phyloP scores from a whole-genome alignment of 1,140 invertebrate genomes.

The Stegodyphus dumicola region DNA sequence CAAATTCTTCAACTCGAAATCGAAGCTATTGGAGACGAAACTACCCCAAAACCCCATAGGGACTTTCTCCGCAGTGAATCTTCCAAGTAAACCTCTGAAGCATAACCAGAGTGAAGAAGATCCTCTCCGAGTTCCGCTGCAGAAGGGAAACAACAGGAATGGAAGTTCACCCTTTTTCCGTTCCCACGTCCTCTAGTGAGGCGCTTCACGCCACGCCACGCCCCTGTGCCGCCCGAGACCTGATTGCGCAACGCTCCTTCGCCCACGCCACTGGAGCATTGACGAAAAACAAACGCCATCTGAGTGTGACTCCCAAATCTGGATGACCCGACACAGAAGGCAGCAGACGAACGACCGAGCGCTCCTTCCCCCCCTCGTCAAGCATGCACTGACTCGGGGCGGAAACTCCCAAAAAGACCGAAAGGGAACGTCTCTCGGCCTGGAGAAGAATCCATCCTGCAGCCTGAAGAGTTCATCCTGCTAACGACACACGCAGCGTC shows the following conservation, averaged over 20 bases:
- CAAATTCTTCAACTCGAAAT: not conserved
- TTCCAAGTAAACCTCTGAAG: constrained; percentile 9
- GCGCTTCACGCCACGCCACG: constrained; percentile 38
- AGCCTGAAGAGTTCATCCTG: no score
- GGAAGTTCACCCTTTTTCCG: constrained; percentile 6
- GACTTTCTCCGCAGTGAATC: not conserved
- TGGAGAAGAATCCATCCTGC: no score
- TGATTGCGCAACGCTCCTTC: constrained; percentile 14
- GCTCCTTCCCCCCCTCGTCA: no score
- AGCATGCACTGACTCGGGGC: no score
- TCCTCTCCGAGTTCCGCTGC: not conserved
- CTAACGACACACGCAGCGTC: no score
- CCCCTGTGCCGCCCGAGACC: constrained; percentile 27
- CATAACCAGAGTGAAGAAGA: not conserved
- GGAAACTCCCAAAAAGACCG: no score
- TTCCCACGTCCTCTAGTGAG: constrained; percentile 57
- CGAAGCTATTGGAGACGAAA: not conserved
- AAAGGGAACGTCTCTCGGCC: no score
- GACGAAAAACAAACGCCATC: constrained; percentile 45
- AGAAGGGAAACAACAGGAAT: no score
- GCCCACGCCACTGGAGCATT: constrained; percentile 48
- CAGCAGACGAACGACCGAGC: not conserved
- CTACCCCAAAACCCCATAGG: not conserved
- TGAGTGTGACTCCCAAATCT: constrained; percentile 43
- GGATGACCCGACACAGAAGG: constrained; percentile 28